Base-by-base conservation (phyloP, 2,888 invertebrate genomes). In the Leptura quadrifasciata region DNA sequence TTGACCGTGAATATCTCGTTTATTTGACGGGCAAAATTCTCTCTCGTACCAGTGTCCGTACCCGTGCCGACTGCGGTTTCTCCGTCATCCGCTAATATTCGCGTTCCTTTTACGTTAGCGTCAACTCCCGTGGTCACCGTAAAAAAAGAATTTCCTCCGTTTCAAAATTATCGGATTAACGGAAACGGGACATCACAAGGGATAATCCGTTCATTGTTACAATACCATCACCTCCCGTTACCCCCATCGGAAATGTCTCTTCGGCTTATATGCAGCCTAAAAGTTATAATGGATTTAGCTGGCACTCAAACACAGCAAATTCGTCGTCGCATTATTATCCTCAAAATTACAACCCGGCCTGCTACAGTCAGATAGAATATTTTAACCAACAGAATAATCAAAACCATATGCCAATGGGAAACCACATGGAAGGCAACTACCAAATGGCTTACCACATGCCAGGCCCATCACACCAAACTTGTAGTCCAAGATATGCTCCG, bases 151-250 rank as follows among this genome's bases (percentile, higher is more conserved):
- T 89, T 91, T 0, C 78, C 85, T 79, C 81, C 79, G 55, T 81
- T 83, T 12, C 81, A 88, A 17, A 83, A 84, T n/a, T 89, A 89
- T 75, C 85, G 93, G 1, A 74, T 24, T 57, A 80, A 78, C 68
- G 94, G 94, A 10, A 94, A 94, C 76, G 89, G 94, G 76, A 94
- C 94, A 60, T 94, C 94, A 10, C 90, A 94, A 84, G 95, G 95
- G 39, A 95, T 72, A 95, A 94, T 79, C 89, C 90, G 8, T 94
- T 95, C 78, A 94, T 95, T 82, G 93, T 94, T 4, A 92, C 95
- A 57, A 95, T 95, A 0, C 95, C 95, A 0, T 95, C 95, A 61
- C 95, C 95, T 63, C 95, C 95, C 12, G 92, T 94, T 24, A 95
- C 95, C 15, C 95, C 95, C 0, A 94, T 95, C 61, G 95, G 95